Percentiles rank a stretch among this genome's conserved stretches.
Conservation (phyloP, 1,140 invertebrate genomes). For the Eulimnadia texana region DNA sequence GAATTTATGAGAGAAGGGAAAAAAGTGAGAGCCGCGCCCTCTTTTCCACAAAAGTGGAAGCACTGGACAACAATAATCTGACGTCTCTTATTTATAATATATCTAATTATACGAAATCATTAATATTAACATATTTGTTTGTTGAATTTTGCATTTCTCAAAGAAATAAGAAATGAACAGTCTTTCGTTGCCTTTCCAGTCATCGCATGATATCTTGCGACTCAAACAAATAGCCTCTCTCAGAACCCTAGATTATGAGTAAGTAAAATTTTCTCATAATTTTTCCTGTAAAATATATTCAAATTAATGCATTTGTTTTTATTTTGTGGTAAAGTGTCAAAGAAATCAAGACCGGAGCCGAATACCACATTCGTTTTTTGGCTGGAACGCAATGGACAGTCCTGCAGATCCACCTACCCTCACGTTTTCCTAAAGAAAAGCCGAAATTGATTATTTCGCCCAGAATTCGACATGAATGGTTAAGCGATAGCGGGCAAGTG, state of each 20-base stretch:
- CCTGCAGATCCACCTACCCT: slow-evolving; percentile 43
- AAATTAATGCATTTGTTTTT: slow-evolving; percentile 8
- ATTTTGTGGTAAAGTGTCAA: slow-evolving; percentile 40
- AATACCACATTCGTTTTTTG: slow-evolving; percentile 52
- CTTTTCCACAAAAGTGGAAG: too few relatives aligned
- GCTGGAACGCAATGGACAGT: slow-evolving; percentile 43
- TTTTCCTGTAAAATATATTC: too few relatives aligned
- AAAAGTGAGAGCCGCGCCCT: too few relatives aligned
- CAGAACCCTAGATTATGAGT: not conserved
- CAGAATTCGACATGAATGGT: slow-evolving; percentile 48
- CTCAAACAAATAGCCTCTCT: not conserved
- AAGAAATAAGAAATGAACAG: not conserved
- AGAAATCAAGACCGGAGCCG: slow-evolving; percentile 47
- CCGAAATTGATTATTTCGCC: slow-evolving; percentile 50
- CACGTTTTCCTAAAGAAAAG: slow-evolving; percentile 56
- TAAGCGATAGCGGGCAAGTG: slow-evolving; percentile 45
- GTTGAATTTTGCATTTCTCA: not conserved
- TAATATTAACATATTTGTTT: not conserved
- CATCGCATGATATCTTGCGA: not conserved
- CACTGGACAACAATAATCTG: too few relatives aligned
- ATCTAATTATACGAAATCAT: not conserved
- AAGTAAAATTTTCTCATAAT: too few relatives aligned
- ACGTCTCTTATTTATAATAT: not conserved
- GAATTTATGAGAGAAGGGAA: too few relatives aligned
- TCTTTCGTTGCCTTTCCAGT: not conserved